These are phyloP conservation scores for Melanerpes aurifrons DNA, from an alignment of 2,113 vertebrate genomes.

Conservation along the genomic window DNA sequence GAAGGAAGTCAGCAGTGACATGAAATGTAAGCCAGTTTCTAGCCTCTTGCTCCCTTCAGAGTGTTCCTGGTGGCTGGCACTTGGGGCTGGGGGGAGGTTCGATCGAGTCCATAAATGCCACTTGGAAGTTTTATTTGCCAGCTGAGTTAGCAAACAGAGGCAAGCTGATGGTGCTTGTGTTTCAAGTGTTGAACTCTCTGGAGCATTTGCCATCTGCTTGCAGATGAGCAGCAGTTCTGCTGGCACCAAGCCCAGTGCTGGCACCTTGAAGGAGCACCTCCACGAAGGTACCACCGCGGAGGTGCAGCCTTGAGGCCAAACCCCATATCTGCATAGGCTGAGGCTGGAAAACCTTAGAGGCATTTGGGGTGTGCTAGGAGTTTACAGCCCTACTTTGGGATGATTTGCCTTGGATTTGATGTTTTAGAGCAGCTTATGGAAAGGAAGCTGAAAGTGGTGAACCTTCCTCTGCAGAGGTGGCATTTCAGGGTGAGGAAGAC, in stretches of 20 bases:
- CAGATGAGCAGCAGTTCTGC: background rate
- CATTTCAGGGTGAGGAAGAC: background rate
- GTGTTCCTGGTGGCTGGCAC: background rate
- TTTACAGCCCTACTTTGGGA: background rate
- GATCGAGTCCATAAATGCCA: background rate
- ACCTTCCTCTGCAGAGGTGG: background rate
- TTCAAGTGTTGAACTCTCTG: background rate
- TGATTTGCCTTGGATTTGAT: background rate
- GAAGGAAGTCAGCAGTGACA: slow-evolving; percentile 84
- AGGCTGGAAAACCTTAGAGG: background rate
- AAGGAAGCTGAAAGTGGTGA: background rate
- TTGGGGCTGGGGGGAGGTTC: background rate
- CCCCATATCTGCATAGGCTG: background rate
- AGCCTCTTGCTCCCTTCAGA: background rate
- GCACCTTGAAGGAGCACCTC: background rate
- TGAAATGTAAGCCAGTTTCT: slow-evolving; percentile 83
- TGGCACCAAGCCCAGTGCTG: background rate
- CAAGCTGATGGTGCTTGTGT: background rate
- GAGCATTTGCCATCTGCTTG: background rate
- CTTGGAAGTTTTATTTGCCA: slow-evolving; percentile 2
- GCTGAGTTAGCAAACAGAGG: slow-evolving; percentile 60
- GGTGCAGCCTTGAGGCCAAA: background rate
- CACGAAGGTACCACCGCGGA: background rate
- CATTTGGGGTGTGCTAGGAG: accelerated
- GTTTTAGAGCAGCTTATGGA: background rate